A percentile compares a stretch with the other conserved stretches of the same genome.
These are phyloP conservation scores for Gracilinanus agilis DNA, from an alignment of 2,113 vertebrate genomes.

Conservation along the genomic window DNA sequence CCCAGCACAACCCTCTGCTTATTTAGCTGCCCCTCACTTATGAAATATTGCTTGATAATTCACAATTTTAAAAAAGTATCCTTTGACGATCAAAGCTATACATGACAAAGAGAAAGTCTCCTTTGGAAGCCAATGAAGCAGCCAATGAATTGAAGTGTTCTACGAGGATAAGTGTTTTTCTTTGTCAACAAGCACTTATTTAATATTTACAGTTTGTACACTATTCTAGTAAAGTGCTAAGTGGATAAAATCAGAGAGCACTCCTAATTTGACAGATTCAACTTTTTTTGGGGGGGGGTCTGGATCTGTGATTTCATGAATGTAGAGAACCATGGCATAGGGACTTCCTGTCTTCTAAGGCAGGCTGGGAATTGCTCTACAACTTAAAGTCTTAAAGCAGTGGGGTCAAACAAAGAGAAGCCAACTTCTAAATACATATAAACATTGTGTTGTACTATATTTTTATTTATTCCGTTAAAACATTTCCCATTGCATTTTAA, in stretches of 20 bases:
- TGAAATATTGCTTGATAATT: conserved; percentile 20
- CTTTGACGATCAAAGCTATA: fast-evolving
- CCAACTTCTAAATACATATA: background rate
- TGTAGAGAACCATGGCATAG: background rate
- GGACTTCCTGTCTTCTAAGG: background rate
- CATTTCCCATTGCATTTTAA: background rate
- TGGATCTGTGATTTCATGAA: background rate
- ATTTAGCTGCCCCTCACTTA: too few species aligned
- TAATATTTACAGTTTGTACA: background rate
- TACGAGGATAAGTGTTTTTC: conserved; percentile 37
- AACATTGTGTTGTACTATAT: background rate
- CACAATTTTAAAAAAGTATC: background rate
- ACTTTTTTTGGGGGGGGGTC: background rate
- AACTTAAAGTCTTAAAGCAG: background rate
- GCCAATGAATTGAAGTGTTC: conserved; percentile 6
- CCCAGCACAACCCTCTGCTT: too few species aligned
- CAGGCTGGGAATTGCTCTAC: background rate
- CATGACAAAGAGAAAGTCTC: conserved; percentile 21
- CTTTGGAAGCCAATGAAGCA: conserved; percentile 17
- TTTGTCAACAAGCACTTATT: background rate
- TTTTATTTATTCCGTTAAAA: background rate
- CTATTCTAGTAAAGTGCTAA: conserved; percentile 13
- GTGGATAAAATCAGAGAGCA: background rate
- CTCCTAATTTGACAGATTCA: background rate
- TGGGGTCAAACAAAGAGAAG: background rate